A percentile compares a stretch with the other conserved stretches of the same genome.
Evolutionary conservation across 2,888 invertebrate genomes (phyloP).

Genomic region (Pseudanteris insignis): DNA sequence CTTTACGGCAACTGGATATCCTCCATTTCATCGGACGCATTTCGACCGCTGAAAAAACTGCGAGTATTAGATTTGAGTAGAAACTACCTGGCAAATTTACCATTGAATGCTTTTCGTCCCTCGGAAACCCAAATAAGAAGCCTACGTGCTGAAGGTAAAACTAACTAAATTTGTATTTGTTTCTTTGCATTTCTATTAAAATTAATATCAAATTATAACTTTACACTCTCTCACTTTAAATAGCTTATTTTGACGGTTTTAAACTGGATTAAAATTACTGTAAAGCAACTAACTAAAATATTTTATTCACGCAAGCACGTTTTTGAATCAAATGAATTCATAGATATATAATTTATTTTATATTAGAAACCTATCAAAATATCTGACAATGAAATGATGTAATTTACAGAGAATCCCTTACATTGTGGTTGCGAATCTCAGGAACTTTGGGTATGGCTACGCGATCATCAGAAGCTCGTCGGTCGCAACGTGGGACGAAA

Average conservation of each 20-base stretch:
- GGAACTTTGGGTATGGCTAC: conserved; percentile 91
- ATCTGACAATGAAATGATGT: conserved; percentile 69
- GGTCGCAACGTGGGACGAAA: conserved; percentile 68
- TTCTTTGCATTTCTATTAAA: neutral
- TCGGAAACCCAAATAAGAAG: conserved; percentile 85
- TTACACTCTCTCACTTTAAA: too few relatives aligned
- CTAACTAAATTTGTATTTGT: neutral
- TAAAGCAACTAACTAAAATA: too few relatives aligned
- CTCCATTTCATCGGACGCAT: conserved; percentile 80
- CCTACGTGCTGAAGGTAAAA: conserved; percentile 80
- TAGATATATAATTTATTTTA: too few relatives aligned
- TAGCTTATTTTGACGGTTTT: too few relatives aligned
- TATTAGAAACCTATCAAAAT: conserved; percentile 82
- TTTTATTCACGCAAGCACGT: too few relatives aligned
- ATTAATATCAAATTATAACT: neutral
- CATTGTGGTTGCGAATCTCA: conserved; percentile 91
- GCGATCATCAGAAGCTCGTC: conserved; percentile 84
- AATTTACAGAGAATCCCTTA: conserved; percentile 81
- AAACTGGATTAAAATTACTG: too few relatives aligned
- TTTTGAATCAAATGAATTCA: too few relatives aligned
- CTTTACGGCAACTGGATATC: conserved; percentile 87
- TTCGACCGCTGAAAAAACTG: conserved; percentile 80
- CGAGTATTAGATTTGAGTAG: conserved; percentile 80
- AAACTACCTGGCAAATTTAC: conserved; percentile 85
- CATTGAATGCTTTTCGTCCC: conserved; percentile 79